Conservation (phyloP, 1,140 invertebrate genomes). For the Cryptotermes secundus region DNA sequence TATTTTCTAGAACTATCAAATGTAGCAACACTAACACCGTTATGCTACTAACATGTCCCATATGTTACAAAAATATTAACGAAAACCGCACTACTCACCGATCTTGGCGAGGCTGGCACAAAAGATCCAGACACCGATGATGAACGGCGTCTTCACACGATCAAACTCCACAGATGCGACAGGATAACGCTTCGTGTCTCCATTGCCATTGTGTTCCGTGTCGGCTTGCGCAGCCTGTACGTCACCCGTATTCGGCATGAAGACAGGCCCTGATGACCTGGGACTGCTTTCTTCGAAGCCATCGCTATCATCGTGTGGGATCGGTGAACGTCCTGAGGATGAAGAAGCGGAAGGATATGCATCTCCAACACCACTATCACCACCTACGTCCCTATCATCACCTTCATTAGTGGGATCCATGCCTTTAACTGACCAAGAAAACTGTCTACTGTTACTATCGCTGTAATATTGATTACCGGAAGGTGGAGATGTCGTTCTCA, state of each 20-base stretch:
- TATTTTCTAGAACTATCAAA: no score
- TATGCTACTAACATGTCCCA: no score
- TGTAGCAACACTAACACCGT: no score
- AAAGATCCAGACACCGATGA: conserved; percentile 93
- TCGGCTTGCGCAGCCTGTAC: neutral
- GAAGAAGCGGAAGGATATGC: conserved; percentile 7
- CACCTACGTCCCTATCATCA: neutral
- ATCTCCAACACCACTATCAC: neutral
- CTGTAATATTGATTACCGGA: neutral
- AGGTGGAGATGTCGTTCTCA: neutral
- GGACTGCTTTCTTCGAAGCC: neutral
- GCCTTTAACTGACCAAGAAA: conserved; percentile 3
- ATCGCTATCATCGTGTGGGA: neutral
- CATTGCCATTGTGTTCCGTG: neutral
- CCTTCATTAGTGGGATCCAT: neutral
- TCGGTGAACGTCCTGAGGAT: neutral
- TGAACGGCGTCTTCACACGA: conserved; percentile 86
- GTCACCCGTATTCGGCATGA: neutral
- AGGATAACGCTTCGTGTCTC: conserved; percentile 58
- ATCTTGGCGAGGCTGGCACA: conserved; percentile 93
- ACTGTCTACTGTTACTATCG: neutral
- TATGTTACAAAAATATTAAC: no score
- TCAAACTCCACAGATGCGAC: conserved; percentile 83
- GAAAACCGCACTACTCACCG: conserved; percentile 64
- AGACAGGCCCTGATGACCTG: neutral